A percentile compares a stretch with the other conserved stretches of the same genome.
These are phyloP conservation scores for Palloptera scutellata DNA, from an alignment of 2,888 invertebrate genomes.

Conservation along the genomic window DNA sequence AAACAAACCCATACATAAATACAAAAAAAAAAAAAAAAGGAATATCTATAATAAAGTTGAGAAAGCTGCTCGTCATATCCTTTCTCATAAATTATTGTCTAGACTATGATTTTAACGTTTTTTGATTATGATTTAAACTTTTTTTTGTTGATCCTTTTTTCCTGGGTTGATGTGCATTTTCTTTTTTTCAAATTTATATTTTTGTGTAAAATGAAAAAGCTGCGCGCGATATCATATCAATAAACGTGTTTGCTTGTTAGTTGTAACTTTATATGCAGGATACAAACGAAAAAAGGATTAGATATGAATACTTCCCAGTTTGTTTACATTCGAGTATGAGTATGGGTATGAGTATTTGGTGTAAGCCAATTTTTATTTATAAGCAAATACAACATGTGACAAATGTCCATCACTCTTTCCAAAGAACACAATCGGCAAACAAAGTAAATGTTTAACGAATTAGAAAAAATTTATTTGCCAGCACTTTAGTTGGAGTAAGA, in stretches of 20 bases:
- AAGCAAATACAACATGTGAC: conserved; percentile 45
- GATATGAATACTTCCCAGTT: not conserved
- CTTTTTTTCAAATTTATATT: no score
- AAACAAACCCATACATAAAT: not conserved
- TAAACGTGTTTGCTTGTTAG: conserved; percentile 7
- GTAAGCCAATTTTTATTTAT: conserved; percentile 41
- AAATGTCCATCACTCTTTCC: conserved; percentile 14
- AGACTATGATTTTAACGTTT: conserved; percentile 64
- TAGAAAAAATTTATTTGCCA: conserved; percentile 36
- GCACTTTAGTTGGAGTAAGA: not conserved
- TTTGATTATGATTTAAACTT: conserved; percentile 54
- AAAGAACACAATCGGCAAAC: no score
- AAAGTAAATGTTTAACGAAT: conserved; percentile 40
- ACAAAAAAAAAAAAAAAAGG: conserved; percentile 12
- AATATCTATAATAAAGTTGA: conserved; percentile 29
- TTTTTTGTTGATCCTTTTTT: conserved; percentile 29
- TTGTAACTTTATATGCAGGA: not conserved
- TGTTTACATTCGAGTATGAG: not conserved
- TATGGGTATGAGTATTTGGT: not conserved
- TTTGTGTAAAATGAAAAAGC: not conserved
- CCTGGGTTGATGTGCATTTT: not conserved
- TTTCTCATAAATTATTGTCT: conserved; percentile 63
- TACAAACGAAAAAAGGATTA: conserved; percentile 2
- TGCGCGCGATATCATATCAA: conserved; percentile 15
- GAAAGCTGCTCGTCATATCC: conserved; percentile 36